Evolutionary conservation across 2,113 vertebrate species (phyloP), one percentile per base, ranked within the genome.

Genomic region (Triplophysa dalaica): DNA sequence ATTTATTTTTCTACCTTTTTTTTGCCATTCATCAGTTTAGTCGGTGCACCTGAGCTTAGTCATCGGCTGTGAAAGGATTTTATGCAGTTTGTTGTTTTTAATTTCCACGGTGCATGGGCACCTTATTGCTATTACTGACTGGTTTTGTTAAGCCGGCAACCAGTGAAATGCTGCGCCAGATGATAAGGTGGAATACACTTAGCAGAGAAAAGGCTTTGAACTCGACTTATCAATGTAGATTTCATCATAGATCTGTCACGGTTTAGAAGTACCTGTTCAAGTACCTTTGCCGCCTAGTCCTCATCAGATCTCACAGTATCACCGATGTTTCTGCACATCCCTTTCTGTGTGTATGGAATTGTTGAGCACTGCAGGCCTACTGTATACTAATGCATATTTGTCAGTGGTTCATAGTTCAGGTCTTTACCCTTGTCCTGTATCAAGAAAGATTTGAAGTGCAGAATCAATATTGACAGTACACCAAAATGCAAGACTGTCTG

Each of bases 1-100:
- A 70, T 86, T 86, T 77, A 68, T 82, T 83, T 75, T 78, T 75
- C 56, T 77, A 58, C 29, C 48, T 73, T 78, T 79, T 82, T 78
- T 56, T 62, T 29, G 41, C 77, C 41, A 60, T 82, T 87, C 80
- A 83, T 85, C 70, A 82, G 73, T 81, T 74, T 67, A 78, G 77
- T 80, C 60, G 68, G 66, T 64, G 79, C 73, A 75, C 66, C 81
- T 72, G 62, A 85, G 84, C 79, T 75, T 83, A 63, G 77, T 70
- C 75, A 76, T 66, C n/a, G 72, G 41, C 83, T 82, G 81, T 75
- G 80, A 85, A 85, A 67, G 84, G 86, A 87, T 87, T 85, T 87
- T 75, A 83, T 80, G 77, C 81, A 74, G 83, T 79, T 78, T 77
- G 82, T 80, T 75, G 73, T 68, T 69, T 82, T 83, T 85, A 80